Base-by-base conservation (phyloP, 1,140 invertebrate genomes). In the Drosophila tsacasi region DNA sequence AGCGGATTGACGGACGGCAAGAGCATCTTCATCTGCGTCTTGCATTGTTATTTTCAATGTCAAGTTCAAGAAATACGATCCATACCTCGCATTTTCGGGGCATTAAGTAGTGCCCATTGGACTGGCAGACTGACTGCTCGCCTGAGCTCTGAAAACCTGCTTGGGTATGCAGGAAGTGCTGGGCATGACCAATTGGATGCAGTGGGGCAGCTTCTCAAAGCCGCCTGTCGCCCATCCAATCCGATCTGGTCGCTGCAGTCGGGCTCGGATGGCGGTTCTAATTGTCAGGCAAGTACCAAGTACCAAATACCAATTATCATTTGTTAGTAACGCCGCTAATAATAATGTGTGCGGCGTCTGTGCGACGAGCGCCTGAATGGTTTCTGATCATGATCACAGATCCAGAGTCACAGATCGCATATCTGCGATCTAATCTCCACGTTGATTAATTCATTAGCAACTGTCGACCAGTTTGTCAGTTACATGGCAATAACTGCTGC, bases 281-380 rank as follows among this genome's bases (percentile, higher is more conserved):
- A 83, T 87, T 87, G 84, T 81, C 84, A 89, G 83, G 72, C 84
- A 81, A 89, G 89, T 83, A 83, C 64, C 83, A 83, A 83, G 86
- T 81, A 87, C 64, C 84, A 81, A 55, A 55, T 55, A 87, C 64
- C 84, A 87, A 87, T 87, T 89, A 89, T 87, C 81, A 87, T 87
- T 83, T 89, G 84, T 87, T 84, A 89, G 84, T 89, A 78, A 55
- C 47, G 75, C 79, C 79, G 46, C 73, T 74, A 59, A 78, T 72
- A 82, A 58, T 81, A 84, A 74, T 60, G 42, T 79, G 40, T 76
- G 52, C 66, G 47, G 37, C 35, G 52, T 62, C 71, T 64, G 75
- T 57, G 44, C 60, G 72, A 71, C 64, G 76, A 67, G 72, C 60
- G 61, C 47, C 35, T 61, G 62, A 89, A 77, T 65, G 73, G 79